Percentiles rank a stretch among this genome's conserved stretches.
phyloP scores from a whole-genome alignment of 2,888 invertebrate species.

The Nemurella pictetii region DNA sequence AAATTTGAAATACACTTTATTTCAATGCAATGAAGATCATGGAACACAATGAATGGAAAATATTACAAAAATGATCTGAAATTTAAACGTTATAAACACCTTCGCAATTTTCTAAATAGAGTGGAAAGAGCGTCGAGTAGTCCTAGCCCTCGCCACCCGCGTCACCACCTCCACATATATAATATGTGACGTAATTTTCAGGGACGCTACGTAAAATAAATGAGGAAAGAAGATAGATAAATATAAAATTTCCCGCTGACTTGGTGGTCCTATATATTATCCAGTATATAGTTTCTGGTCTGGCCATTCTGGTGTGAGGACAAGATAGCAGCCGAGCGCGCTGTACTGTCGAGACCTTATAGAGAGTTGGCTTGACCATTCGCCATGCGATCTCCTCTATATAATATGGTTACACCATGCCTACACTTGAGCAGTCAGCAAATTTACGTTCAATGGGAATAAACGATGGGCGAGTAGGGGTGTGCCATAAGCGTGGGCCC shows the following conservation, averaged over 20 bases:
- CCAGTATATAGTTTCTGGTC: conserved; percentile 22
- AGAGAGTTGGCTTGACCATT: neutral
- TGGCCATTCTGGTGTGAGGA: conserved; percentile 17
- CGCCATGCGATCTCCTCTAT: neutral
- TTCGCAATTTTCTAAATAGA: no score
- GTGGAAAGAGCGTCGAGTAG: no score
- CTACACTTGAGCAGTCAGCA: conserved; percentile 36
- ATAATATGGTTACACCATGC: conserved; percentile 3
- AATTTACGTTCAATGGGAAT: conserved; percentile 40
- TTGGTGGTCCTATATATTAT: conserved; percentile 30
- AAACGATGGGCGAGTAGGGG: conserved; percentile 29
- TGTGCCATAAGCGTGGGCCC: neutral
- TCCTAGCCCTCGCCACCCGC: no score
- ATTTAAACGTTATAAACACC: no score
- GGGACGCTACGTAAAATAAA: conserved; percentile 34
- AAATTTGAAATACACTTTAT: no score
- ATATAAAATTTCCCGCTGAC: conserved; percentile 41
- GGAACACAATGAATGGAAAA: no score
- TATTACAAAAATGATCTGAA: no score
- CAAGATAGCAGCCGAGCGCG: conserved; percentile 14
- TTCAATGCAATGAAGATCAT: no score
- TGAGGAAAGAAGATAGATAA: conserved; percentile 39
- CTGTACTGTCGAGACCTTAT: neutral
- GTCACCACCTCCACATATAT: neutral
- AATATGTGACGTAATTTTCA: conserved; percentile 38